phyloP scores from a whole-genome alignment of 2,113 vertebrate species.

The Oreochromis tanganicae region DNA sequence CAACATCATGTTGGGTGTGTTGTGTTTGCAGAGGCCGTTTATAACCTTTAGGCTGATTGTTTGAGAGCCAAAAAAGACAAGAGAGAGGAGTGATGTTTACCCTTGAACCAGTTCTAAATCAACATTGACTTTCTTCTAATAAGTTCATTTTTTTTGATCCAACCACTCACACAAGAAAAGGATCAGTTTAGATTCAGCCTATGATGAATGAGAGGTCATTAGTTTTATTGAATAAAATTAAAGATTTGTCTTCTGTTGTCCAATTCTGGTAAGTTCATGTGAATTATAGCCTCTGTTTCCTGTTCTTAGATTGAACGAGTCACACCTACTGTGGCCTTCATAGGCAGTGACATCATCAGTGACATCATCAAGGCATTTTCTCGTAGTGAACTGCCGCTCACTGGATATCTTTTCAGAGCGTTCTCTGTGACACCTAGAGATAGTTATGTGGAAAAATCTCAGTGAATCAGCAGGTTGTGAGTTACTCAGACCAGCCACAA shows the following conservation, averaged over 20 bases:
- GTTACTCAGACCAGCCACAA: neutral
- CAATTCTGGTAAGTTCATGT: neutral
- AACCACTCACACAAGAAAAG: neutral
- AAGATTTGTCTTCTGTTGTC: neutral
- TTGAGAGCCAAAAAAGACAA: neutral
- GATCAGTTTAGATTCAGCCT: neutral
- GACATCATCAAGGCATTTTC: neutral
- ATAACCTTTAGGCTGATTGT: neutral
- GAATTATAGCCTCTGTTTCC: neutral
- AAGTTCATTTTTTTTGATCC: neutral
- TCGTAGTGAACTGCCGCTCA: neutral
- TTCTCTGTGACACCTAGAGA: neutral
- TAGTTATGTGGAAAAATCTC: neutral
- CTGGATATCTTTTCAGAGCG: neutral
- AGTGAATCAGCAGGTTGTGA: neutral
- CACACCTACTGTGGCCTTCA: neutral
- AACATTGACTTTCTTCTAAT: constrained; percentile 8
- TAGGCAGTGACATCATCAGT: neutral
- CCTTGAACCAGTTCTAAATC: neutral
- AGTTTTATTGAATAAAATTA: neutral
- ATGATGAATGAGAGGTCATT: neutral
- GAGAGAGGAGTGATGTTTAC: neutral
- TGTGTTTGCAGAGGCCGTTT: neutral
- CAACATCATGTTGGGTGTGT: neutral
- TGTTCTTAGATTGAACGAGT: neutral